phyloP scores from a whole-genome alignment of 2,888 invertebrate genomes.

The Volucella inflata region DNA sequence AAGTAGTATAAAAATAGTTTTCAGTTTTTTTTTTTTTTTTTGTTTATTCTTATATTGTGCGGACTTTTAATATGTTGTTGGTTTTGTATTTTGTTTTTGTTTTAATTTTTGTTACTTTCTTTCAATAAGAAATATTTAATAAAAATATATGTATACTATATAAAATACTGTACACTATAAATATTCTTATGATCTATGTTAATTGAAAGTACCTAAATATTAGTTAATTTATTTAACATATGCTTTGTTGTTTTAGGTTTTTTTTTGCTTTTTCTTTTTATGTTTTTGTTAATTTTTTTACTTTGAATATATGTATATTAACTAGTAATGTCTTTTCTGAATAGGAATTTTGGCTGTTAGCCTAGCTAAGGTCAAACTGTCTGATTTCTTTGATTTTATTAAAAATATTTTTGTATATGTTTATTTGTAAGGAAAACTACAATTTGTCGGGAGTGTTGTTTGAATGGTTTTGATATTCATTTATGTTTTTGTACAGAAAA shows the following conservation, averaged over 20 bases:
- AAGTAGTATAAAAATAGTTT: constrained; percentile 68
- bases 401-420: constrained; percentile 6
- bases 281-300: constrained; percentile 52
- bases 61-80: constrained; percentile 52
- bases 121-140: constrained; percentile 62
- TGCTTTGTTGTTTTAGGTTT: constrained; percentile 22
- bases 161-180: constrained; percentile 78
- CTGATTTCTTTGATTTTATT: constrained; percentile 61
- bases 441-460: constrained; percentile 13
- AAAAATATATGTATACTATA: constrained; percentile 73
- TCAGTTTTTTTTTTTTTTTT: constrained; percentile 20
- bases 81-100: constrained; percentile 8
- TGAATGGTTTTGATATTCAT: constrained; percentile 7
- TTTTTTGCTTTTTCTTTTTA: constrained; percentile 26
- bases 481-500: constrained; percentile 30
- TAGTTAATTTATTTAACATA: constrained; percentile 46
- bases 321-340: constrained; percentile 77
- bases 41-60: constrained; percentile 65
- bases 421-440: constrained; percentile 32
- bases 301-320: constrained; percentile 68
- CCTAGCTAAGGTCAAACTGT: constrained; percentile 77
- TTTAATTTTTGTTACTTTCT: constrained; percentile 5
- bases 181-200: constrained; percentile 68
- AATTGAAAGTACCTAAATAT: constrained; percentile 59
- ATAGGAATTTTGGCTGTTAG: constrained; percentile 78